These are phyloP conservation scores for Heterodera carotae DNA, from an alignment of 1,140 invertebrate species.

Conservation along the genomic window DNA sequence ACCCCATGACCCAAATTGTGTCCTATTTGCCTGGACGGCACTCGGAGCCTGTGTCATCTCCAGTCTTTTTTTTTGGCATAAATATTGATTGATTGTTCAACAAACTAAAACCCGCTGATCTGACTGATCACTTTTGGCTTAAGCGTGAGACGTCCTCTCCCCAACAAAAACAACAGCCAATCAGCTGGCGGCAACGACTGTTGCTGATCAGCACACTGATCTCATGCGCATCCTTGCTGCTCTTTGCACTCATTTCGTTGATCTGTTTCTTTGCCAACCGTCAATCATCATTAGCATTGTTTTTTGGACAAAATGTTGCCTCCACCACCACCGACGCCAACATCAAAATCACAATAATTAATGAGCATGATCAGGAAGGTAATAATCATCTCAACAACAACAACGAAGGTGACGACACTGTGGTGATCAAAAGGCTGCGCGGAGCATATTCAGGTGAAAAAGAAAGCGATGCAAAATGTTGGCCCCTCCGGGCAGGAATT, in stretches of 20 bases:
- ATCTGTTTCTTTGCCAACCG: not conserved
- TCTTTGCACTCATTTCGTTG: not conserved
- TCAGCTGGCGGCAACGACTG: not conserved
- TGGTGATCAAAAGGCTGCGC: not conserved
- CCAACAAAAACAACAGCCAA: not conserved
- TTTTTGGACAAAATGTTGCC: not conserved
- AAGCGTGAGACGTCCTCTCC: no score
- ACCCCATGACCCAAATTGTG: no score
- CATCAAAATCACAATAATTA: no score
- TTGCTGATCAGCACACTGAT: not conserved
- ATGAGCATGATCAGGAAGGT: no score
- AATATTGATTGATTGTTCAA: no score
- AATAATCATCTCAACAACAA: not conserved
- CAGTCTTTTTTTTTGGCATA: no score
- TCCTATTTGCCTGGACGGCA: no score
- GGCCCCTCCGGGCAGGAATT: no score
- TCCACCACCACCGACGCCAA: not conserved
- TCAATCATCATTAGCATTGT: not conserved
- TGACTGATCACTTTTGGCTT: not conserved
- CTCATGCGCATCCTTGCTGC: not conserved
- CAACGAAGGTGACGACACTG: not conserved
- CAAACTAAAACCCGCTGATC: no score
- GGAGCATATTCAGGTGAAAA: not conserved
- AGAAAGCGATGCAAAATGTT: not conserved
- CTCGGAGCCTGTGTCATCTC: no score